These are phyloP conservation scores for Prunella strophiata DNA, from an alignment of 2,797 vertebrate genomes.

Conservation along the genomic window DNA sequence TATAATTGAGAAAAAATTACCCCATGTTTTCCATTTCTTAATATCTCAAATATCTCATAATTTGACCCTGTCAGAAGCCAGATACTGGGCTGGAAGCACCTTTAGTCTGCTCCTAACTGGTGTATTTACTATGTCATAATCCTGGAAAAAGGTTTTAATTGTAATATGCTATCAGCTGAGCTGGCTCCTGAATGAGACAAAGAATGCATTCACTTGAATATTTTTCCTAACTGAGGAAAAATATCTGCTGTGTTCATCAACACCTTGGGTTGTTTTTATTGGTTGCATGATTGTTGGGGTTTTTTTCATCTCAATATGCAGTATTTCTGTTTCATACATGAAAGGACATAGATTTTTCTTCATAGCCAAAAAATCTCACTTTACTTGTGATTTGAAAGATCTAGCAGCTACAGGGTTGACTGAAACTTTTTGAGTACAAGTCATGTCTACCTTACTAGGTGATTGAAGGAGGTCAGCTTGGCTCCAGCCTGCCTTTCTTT, in stretches of 20 bases:
- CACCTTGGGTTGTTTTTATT: not conserved
- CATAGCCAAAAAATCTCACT: not conserved
- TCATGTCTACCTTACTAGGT: not conserved
- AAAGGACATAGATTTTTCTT: not conserved
- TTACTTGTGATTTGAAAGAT: not conserved
- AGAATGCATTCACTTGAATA: not conserved
- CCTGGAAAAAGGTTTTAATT: not conserved
- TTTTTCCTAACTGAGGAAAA: not conserved
- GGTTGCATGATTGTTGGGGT: not conserved
- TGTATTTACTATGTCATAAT: not conserved
- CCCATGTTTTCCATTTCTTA: not conserved
- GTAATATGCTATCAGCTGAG: not conserved
- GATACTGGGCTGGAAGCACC: not conserved
- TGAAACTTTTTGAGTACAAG: not conserved
- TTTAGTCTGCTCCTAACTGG: not conserved
- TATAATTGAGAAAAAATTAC: not conserved
- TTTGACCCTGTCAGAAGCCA: not conserved
- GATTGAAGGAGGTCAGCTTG: not conserved
- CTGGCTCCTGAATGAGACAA: not conserved
- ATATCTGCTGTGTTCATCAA: not conserved
- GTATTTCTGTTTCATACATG: not conserved
- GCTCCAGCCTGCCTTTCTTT: not conserved
- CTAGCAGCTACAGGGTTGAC: not conserved
- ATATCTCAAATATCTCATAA: not conserved
- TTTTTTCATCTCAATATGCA: not conserved